Conservation (phyloP, 2,888 invertebrate genomes). For the Himalopsyche japonica region DNA sequence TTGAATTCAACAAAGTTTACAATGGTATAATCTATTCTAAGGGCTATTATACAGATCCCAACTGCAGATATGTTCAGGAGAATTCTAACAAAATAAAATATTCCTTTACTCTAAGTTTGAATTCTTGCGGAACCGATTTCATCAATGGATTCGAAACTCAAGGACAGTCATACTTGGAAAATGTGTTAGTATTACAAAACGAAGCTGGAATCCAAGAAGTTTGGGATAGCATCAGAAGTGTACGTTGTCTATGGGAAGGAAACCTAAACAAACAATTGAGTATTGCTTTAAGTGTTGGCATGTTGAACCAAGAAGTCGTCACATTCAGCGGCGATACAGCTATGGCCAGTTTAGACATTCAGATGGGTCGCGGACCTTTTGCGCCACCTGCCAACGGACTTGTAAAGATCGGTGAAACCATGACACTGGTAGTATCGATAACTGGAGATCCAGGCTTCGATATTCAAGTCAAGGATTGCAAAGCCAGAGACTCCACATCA, state of each 20-base stretch:
- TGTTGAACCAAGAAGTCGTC: conserved; percentile 78
- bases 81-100: conserved; percentile 71
- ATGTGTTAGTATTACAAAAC: conserved; percentile 76
- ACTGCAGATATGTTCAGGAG: conserved; percentile 74
- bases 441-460: conserved; percentile 80
- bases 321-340: conserved; percentile 86
- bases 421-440: conserved; percentile 80
- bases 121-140: conserved; percentile 79
- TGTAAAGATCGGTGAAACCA: conserved; percentile 79
- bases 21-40: conserved; percentile 82
- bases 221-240: conserved; percentile 78
- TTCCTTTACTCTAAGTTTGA: conserved; percentile 73
- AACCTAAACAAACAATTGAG: conserved; percentile 75
- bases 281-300: conserved; percentile 75
- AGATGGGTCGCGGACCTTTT: conserved; percentile 76
- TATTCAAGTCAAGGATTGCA: conserved; percentile 75
- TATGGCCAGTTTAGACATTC: conserved; percentile 76
- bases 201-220: conserved; percentile 76
- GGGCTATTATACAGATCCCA: conserved; percentile 68
- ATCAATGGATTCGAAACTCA: conserved; percentile 75
- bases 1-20: conserved; percentile 76
- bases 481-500: conserved; percentile 71
- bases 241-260: conserved; percentile 82
- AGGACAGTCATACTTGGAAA: conserved; percentile 79
- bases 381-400: conserved; percentile 75